Evolutionary conservation across 2,888 invertebrate genomes (phyloP).

Genomic region (Chesias legatella): DNA sequence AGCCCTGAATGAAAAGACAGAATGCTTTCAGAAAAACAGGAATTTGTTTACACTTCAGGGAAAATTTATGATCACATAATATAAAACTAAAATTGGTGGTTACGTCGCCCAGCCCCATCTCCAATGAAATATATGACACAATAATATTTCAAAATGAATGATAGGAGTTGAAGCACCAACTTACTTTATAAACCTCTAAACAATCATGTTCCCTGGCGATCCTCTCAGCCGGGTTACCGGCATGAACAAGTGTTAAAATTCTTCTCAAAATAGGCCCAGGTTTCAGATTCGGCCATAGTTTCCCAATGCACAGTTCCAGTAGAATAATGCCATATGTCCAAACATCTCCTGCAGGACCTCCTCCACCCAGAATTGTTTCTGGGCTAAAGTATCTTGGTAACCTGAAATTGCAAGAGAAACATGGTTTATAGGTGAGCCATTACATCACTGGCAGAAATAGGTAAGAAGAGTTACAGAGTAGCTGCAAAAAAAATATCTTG

Average conservation of each 20-base stretch:
- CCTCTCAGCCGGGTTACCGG: conserved; percentile 78
- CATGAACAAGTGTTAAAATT: conserved; percentile 86
- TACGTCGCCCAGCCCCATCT: no score
- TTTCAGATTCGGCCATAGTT: conserved; percentile 87
- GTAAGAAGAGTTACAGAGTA: no score
- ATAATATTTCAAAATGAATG: no score
- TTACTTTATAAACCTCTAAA: conserved; percentile 82
- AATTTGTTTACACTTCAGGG: no score
- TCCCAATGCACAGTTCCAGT: conserved; percentile 87
- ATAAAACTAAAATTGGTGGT: no score
- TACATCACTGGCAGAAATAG: no score
- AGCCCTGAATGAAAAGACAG: no score
- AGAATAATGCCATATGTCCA: conserved; percentile 97
- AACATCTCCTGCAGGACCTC: conserved; percentile 91
- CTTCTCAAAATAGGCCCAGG: conserved; percentile 87
- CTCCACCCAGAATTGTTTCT: conserved; percentile 86
- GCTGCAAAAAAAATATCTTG: no score
- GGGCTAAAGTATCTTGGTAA: conserved; percentile 90
- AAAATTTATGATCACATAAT: no score
- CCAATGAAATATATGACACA: no score
- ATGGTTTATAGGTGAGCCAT: conserved; percentile 4
- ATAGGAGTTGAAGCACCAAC: not conserved
- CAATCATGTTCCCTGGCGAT: conserved; percentile 90
- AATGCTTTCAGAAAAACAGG: no score
- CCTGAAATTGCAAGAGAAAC: conserved; percentile 62